Evolutionary conservation across 2,888 invertebrate species (phyloP).

Genomic region (Melangyna quadrimaculata): DNA sequence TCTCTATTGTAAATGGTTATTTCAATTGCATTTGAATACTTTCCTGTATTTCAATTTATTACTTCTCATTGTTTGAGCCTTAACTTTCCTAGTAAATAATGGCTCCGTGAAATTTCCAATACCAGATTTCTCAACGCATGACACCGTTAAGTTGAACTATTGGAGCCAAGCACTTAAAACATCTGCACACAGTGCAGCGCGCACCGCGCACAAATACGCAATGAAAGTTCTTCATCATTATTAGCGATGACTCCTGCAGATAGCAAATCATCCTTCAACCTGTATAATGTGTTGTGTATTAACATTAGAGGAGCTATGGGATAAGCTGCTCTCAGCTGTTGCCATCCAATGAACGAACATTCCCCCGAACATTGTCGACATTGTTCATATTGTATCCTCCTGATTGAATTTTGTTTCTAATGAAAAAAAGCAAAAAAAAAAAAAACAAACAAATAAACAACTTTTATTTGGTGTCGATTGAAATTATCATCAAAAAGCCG

Average conservation of each 20-base stretch:
- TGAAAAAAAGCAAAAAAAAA: not conserved
- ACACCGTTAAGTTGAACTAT: constrained; percentile 60
- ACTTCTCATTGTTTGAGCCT: not conserved
- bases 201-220: not conserved
- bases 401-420: constrained; percentile 34
- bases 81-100: not conserved
- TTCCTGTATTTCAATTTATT: not conserved
- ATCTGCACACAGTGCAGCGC: not conserved
- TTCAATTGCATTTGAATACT: not conserved
- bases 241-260: constrained; percentile 67
- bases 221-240: constrained; percentile 65
- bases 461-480: constrained; percentile 72
- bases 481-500: constrained; percentile 71
- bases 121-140: constrained; percentile 28
- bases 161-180: constrained; percentile 30
- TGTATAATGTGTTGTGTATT: constrained; percentile 5
- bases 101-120: not conserved
- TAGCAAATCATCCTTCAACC: constrained; percentile 66
- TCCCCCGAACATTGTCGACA: constrained; percentile 47
- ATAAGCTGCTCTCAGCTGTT: constrained; percentile 24
- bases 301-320: constrained; percentile 11
- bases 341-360: constrained; percentile 40
- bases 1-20: not conserved
- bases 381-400: constrained; percentile 53
- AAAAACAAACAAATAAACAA: constrained; percentile 42